Evolutionary conservation across 2,113 vertebrate genomes (phyloP).

Genomic region (Haemorhous mexicanus): DNA sequence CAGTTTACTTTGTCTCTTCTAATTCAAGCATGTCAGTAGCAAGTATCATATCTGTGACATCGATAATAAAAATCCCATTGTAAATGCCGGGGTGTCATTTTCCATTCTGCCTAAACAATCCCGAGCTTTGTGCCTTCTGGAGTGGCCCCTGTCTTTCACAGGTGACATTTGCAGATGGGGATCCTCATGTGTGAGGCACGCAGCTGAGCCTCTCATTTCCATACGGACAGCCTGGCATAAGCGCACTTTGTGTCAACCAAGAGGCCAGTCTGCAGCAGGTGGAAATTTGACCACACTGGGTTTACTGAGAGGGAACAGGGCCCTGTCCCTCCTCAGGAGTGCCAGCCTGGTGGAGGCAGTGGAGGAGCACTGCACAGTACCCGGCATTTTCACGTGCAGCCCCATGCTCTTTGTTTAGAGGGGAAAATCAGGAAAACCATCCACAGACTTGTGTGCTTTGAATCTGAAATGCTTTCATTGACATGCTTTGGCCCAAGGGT

Average conservation of each 20-base stretch:
- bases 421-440: background rate
- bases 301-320: fast-evolving
- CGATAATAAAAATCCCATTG: conserved; percentile 67
- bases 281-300: background rate
- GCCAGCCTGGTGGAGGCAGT: background rate
- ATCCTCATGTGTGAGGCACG: background rate
- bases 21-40: conserved; percentile 68
- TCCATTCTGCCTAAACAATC: conserved; percentile 65
- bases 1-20: conserved; percentile 69
- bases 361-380: fast-evolving
- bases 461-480: background rate
- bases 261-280: background rate
- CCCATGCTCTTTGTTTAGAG: background rate
- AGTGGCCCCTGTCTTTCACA: conserved; percentile 56
- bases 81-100: conserved; percentile 61
- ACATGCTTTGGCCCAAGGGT: background rate
- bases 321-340: background rate
- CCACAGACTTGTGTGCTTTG: background rate
- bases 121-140: conserved; percentile 53
- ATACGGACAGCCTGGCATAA: background rate
- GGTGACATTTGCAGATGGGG: conserved; percentile 59
- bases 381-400: fast-evolving
- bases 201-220: conserved; percentile 22
- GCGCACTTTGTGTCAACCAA: background rate
- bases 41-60: conserved; percentile 66